Evolutionary conservation across 2,113 vertebrate species (phyloP), one percentile per base, ranked within the genome.

Genomic region (Pungitius pungitius): DNA sequence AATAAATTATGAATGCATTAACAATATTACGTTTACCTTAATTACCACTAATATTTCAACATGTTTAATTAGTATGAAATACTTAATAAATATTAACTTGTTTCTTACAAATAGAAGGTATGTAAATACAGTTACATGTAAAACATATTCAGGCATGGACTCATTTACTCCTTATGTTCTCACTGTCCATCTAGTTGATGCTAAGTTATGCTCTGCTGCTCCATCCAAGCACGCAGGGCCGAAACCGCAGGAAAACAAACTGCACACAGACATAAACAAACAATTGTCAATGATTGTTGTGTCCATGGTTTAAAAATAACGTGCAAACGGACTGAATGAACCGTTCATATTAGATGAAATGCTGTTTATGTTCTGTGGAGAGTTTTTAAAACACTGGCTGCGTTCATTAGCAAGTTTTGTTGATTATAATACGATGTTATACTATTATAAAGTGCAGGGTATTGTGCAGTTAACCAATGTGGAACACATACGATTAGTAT

Each of bases 381-480:
- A 35, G 33, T 56, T 81, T 49, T 59, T 3, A 54, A 62, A 61
- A 24, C 26, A 59, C 39, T 56, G 3, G 10, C 30, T 47, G 30
- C n/a, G 66, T 61, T 70, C 71, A 83, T 47, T 35, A 71, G 55
- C 60, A 62, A 65, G 10, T 69, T 69, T 69, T 20, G 43, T 37
- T 30, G 2, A 30, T 30, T 30, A 14, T 6, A 80, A 54, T n/a
- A 26, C 22, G 14, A 52, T 14, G 22, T 52, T 22, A 2, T 52
- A 26, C 24, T 11, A 14, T 52, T 52, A 24, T 52, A 26, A 11
- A 49, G n/a, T 22, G 20, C n/a, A 22, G 3, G 26, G 22, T 11
- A 26, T 54, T 26, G 22, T 54, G 22, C 14, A 14, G 51, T 54
- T 14, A 12, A 52, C 24, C 11, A 52, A 52, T 0, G n/a, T 24